Evolutionary conservation across 2,797 vertebrate genomes (phyloP), one percentile per base, ranked within the genome.

Genomic region (Carduelis carduelis): DNA sequence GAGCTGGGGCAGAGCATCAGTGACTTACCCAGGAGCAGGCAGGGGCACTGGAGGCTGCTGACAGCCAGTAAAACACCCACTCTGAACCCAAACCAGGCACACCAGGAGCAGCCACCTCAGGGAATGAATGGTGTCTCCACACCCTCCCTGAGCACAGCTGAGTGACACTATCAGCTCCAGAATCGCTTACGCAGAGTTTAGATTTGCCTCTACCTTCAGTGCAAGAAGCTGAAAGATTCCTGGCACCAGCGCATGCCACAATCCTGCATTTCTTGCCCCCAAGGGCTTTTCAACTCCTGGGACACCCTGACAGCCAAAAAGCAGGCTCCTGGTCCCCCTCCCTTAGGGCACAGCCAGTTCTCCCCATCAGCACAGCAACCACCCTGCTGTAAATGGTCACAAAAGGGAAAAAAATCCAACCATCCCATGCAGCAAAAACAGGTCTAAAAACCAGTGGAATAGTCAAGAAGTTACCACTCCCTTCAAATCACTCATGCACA

Each of bases 301-400:
- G 15, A 43, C 18, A 47, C 37, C 26, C 39, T 14, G 43, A n/a
- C 13, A 49, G n/a, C 44, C 52, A 44, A 70, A 70, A 93, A 15
- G 0, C 1, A 5, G 69, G 50, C 50, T 87, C 59, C 17, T 9
- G 8, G 14, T 61, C 3, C 5, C 26, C 1, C 12, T 69, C 5
- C 0, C 3, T 22, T 2, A 39, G 32, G 47, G n/a, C 14, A 60
- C 0, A 0, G 6, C 12, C 61, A 30, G 44, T 4, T 59, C 8
- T 15, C 14, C 26, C 21, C 24, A 28, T 5, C 35, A 87, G 60
- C 52, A 60, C 37, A 35, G 43, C 0, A 0, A 71, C 4, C 6
- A 0, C 14, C 30, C 47, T 18, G 47, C 63, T 32, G 37, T 2
- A 32, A 41, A 57, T 0, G 2, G 18, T 6, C 20, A 35, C 28